Evolutionary conservation across 1,140 invertebrate species (phyloP), one percentile per base, ranked within the genome.

Genomic region (Ooceraea biroi): DNA sequence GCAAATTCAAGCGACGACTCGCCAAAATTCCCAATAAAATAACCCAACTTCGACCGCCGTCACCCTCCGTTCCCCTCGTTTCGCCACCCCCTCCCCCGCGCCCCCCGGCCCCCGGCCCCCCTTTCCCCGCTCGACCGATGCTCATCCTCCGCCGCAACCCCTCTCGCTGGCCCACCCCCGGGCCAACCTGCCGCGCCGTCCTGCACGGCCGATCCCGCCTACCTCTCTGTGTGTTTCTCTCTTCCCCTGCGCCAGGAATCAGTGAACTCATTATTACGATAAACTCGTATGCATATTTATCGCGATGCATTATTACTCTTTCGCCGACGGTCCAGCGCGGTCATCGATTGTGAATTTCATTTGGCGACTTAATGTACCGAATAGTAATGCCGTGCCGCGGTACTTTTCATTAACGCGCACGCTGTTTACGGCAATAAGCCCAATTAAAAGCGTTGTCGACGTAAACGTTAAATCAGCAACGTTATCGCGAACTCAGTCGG

Each of bases 301-400:
- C 91, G 87, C 84, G 71, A 88, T 85, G 88, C 89, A 91, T 91
- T 91, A 92, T 92, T 88, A 91, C 89, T 92, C 91, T 92, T 92
- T 92, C 88, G 91, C 86, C 89, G 89, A 88, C 83, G 90, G 80
- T 88, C 72, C 77, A 74, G 86, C 88, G 90, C 85, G 89, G 90
- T 93, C 92, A 93, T 92, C 90, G 93, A 93, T 93, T 93, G 87
- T 88, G 76, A 93, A 93, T 93, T 94, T 93, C 92, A 94, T 94
- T 93, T 92, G 88, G 88, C 90, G 90, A 93, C 92, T 93, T 92
- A 94, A 94, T 93, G 92, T 94, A 93, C 84, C 91, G 93, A 94
- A 93, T 93, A 93, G 93, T 93, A 92, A 92, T 93, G 89, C 78
- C 87, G 85, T 87, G 89, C 89, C 87, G 91, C 89, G 87, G 92